Evolutionary conservation across 2,113 vertebrate species (phyloP), one percentile per base, ranked within the genome.

Genomic region (Eretmochelys imbricata): DNA sequence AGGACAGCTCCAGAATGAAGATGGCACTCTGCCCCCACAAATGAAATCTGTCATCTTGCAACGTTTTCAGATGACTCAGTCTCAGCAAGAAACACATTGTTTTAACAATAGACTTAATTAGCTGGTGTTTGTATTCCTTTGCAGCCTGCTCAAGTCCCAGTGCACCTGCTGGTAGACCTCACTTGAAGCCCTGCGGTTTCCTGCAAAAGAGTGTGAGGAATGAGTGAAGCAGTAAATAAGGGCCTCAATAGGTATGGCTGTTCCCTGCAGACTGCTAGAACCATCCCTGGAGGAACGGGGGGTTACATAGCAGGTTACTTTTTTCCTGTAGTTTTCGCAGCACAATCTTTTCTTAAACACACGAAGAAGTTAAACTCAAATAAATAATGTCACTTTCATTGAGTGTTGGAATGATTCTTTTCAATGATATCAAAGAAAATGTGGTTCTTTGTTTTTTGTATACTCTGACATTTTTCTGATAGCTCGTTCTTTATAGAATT

Each of bases 71-170:
- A 84, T 72, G 85, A 94, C 85, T 93, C 55, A 5, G 22, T 53
- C 89, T 89, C 94, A 79, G 96, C n/a, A 80, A 96, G 95, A 95
- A 97, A 96, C 93, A 98, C 95, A 96, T 95, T 84, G 92, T 96
- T 97, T 97, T 96, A 98, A 97, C 94, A 95, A 94, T 85, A 90
- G 95, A 89, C 95, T 97, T 98, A 98, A 98, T 98, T 97, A 97
- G 86, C 82, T 91, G 42, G 79, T 89, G 89, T 95, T 93, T 96
- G 95, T 95, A 94, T 98, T 97, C 96, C 80, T 84, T 91, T 94
- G 51, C 84, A 69, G 96, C 38, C 24, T 10, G 85, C 91, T 35
- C 2, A 8, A 80, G 89, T 96, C 96, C 94, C 62, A 0, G 85
- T 57, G 79, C 53, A 90, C 95, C 95, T 84, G 91, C 95, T 89